A percentile compares a stretch with the other conserved stretches of the same genome.
phyloP scores from a whole-genome alignment of 2,113 vertebrate genomes.

The Cisticola juncidis region DNA sequence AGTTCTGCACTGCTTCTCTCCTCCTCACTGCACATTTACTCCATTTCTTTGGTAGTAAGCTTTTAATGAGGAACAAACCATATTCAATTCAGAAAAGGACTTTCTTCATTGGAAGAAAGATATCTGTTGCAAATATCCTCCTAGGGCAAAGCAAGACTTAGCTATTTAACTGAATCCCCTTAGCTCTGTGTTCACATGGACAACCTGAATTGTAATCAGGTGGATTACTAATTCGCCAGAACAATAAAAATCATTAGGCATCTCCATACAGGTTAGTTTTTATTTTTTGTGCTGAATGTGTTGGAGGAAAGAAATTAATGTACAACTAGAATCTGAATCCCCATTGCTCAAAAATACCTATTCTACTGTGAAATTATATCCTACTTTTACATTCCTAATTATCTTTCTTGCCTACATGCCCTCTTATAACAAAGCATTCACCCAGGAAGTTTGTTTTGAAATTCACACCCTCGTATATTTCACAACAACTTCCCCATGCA shows the following conservation, averaged over 20 bases:
- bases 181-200: neutral
- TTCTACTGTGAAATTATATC: neutral
- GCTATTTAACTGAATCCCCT: neutral
- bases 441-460: conserved; percentile 15
- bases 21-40: neutral
- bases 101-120: neutral
- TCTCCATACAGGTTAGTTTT: neutral
- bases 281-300: neutral
- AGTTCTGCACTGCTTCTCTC: neutral
- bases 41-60: neutral
- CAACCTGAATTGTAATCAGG: neutral
- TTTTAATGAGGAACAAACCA: neutral
- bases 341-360: neutral
- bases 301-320: neutral
- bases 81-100: neutral
- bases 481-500: neutral
- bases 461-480: neutral
- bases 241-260: neutral
- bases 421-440: neutral
- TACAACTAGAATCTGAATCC: neutral
- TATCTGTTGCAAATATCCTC: accelerated
- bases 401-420: neutral
- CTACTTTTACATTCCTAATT: neutral
- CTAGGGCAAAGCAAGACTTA: neutral
- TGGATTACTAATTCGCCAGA: neutral